Percentiles rank a stretch among this genome's conserved stretches.
Evolutionary conservation across 2,888 invertebrate genomes (phyloP).

Genomic region (Teinopalpus imperialis): DNA sequence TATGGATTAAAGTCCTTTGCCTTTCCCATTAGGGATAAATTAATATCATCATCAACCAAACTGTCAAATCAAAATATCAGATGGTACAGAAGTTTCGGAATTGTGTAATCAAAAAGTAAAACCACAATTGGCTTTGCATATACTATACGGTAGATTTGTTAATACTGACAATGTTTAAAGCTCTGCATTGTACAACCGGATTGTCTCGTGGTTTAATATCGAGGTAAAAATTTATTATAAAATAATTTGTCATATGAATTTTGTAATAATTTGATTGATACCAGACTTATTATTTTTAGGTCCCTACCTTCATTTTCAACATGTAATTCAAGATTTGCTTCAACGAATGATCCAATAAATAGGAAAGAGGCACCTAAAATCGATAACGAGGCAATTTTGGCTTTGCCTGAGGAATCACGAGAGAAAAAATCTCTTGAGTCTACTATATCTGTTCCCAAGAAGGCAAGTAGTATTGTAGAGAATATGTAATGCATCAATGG

Average conservation of each 20-base stretch:
- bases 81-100: not conserved
- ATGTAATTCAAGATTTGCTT: constrained; percentile 34
- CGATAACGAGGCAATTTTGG: constrained; percentile 70
- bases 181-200: constrained; percentile 45
- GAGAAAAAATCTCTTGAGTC: constrained; percentile 68
- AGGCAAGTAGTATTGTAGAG: no score
- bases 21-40: no score
- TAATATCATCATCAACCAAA: no score
- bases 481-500: no score
- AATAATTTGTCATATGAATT: no score
- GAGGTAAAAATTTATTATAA: constrained; percentile 43
- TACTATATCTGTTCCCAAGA: constrained; percentile 80
- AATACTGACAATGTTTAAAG: constrained; percentile 60
- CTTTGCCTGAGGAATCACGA: constrained; percentile 71
- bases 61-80: constrained; percentile 1
- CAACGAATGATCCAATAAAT: constrained; percentile 42
- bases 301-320: constrained; percentile 60
- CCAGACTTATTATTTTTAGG: constrained; percentile 46
- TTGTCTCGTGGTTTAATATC: constrained; percentile 50
- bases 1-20: no score
- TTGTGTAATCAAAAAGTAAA: constrained; percentile 23
- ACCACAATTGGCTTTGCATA: constrained; percentile 13
- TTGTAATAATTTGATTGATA: not conserved
- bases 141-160: no score
- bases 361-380: constrained; percentile 73